Conservation (phyloP, 2,113 vertebrate genomes). For the Cyrtonyx montezumae region DNA sequence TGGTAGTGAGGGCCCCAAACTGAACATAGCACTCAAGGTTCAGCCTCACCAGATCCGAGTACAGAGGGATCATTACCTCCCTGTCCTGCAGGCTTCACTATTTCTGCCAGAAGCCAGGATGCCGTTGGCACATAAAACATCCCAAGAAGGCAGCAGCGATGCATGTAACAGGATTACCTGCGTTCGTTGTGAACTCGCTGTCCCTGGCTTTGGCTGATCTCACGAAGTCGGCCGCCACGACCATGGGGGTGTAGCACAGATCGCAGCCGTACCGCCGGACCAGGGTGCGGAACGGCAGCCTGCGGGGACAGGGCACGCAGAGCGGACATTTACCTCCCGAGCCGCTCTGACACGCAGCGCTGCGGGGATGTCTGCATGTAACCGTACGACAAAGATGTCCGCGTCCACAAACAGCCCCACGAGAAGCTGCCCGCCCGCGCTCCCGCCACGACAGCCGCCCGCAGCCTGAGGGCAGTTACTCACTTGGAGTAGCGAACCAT, state of each 20-base stretch:
- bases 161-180: constrained; percentile 74
- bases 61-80: no score
- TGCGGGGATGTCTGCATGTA: not conserved
- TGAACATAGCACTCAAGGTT: no score
- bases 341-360: not conserved
- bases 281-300: constrained; percentile 92
- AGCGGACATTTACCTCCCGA: no score
- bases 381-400: not conserved
- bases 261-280: constrained; percentile 94
- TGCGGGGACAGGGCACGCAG: constrained; percentile 36
- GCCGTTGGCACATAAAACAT: not conserved
- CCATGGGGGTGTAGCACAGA: constrained; percentile 97
- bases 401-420: not conserved
- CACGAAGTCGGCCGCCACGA: constrained; percentile 94
- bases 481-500: constrained; percentile 99
- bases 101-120: no score
- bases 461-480: constrained; percentile 52
- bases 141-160: not conserved
- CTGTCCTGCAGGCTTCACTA: no score
- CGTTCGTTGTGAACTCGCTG: constrained; percentile 96
- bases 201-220: constrained; percentile 94
- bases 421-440: no score
- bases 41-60: no score
- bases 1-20: no score
- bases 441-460: no score